Conservation (phyloP, 2,797 vertebrate genomes). For the Hemitrygon akajei region DNA sequence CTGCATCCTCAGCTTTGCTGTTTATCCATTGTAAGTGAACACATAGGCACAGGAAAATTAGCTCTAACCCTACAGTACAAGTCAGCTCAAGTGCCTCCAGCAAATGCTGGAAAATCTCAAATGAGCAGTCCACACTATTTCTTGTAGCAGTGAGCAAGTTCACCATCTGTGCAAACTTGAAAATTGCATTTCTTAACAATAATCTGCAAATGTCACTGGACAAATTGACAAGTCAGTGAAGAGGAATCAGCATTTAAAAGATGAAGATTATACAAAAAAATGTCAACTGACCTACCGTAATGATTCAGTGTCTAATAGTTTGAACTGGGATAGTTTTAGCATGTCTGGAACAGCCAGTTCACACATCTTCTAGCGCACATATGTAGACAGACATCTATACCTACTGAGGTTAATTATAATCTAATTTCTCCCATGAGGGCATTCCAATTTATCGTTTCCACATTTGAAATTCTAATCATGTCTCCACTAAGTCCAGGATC, state of each 20-base stretch:
- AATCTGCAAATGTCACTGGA: background rate
- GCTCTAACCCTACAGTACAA: no score
- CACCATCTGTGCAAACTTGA: background rate
- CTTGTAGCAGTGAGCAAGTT: background rate
- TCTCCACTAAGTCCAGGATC: background rate
- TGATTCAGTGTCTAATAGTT: background rate
- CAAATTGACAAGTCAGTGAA: background rate
- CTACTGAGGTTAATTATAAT: background rate
- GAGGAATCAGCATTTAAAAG: background rate
- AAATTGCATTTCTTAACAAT: background rate
- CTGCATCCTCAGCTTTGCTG: background rate
- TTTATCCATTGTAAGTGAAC: background rate
- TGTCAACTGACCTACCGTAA: no score
- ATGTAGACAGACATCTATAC: background rate
- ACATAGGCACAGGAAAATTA: background rate
- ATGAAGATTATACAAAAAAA: background rate
- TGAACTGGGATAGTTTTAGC: background rate
- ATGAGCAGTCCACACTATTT: background rate
- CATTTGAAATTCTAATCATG: background rate
- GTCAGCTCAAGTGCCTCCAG: background rate
- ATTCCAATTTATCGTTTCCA: background rate
- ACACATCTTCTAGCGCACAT: background rate
- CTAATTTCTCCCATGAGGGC: background rate
- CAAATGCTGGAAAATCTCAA: background rate
- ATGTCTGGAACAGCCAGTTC: no score